These are phyloP conservation scores for Mesembrinibis cayennensis DNA, from an alignment of 2,113 vertebrate species.

Conservation along the genomic window DNA sequence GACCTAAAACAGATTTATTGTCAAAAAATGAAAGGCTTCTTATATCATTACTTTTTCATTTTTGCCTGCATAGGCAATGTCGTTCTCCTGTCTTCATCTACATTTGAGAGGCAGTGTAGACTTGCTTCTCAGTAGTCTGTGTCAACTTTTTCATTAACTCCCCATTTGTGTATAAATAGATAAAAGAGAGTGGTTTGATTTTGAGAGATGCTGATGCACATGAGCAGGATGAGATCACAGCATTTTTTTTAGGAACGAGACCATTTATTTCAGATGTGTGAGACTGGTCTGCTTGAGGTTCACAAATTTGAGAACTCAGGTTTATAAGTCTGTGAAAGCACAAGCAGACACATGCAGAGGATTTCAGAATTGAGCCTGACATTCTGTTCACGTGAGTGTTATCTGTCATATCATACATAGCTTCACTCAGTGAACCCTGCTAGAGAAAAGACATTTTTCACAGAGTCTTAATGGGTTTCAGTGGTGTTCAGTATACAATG, in stretches of 20 bases:
- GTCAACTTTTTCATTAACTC: not conserved
- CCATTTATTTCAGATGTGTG: not conserved
- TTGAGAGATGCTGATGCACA: not conserved
- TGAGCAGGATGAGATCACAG: not conserved
- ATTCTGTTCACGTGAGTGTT: not conserved
- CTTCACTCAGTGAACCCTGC: not conserved
- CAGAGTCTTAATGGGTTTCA: not conserved
- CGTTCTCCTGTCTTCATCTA: not conserved
- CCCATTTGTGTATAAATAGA: not conserved
- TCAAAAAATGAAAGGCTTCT: not conserved
- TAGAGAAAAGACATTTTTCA: conserved; percentile 26
- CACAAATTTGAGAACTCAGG: not conserved
- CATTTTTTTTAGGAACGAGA: not conserved
- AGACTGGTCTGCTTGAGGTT: not conserved
- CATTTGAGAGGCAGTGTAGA: not conserved
- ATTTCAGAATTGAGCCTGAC: not conserved
- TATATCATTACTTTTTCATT: not conserved
- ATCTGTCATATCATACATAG: not conserved
- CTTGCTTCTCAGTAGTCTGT: not conserved
- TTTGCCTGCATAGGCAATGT: not conserved
- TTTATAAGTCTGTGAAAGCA: not conserved
- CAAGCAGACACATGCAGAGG: not conserved
- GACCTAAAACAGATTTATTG: not conserved
- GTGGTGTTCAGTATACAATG: conserved; percentile 10
- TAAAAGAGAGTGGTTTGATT: not conserved